Conservation (phyloP, 2,113 vertebrate species). For the Phainopepla nitens region DNA sequence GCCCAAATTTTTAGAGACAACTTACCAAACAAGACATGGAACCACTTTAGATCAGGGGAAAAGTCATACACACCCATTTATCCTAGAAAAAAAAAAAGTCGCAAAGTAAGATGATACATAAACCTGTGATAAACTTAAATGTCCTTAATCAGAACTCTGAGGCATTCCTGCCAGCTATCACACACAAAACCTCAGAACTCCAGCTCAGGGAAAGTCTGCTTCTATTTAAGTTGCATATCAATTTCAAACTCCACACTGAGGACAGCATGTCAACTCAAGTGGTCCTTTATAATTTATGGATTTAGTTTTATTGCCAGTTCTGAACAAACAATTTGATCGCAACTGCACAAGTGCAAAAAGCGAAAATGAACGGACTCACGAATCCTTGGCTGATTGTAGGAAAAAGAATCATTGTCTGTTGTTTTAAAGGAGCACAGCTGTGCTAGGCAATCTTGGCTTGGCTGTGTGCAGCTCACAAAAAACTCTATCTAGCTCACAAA, state of each 20-base stretch:
- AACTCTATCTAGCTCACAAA: neutral
- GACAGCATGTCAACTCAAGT: neutral
- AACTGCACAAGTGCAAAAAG: neutral
- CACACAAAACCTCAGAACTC: neutral
- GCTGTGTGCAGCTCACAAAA: neutral
- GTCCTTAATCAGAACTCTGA: neutral
- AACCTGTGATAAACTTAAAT: neutral
- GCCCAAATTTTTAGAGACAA: neutral
- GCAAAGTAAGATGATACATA: neutral
- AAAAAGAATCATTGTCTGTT: neutral
- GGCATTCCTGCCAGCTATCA: neutral
- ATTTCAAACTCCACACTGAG: neutral
- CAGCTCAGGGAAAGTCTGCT: neutral
- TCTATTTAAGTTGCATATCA: neutral
- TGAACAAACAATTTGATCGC: neutral
- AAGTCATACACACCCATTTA: slow-evolving; percentile 68
- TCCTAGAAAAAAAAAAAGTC: slow-evolving; percentile 36
- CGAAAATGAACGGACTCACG: neutral
- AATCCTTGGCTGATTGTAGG: neutral
- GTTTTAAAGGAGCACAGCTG: slow-evolving; percentile 17
- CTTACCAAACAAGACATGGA: slow-evolving; percentile 84
- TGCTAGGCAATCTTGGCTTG: neutral
- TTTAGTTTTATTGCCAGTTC: neutral
- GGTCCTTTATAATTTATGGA: neutral
- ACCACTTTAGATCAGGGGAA: slow-evolving; percentile 63